A percentile compares a stretch with the other conserved stretches of the same genome.
Conservation (phyloP, 2,888 invertebrate species). For the Eupithecia pulchellata region DNA sequence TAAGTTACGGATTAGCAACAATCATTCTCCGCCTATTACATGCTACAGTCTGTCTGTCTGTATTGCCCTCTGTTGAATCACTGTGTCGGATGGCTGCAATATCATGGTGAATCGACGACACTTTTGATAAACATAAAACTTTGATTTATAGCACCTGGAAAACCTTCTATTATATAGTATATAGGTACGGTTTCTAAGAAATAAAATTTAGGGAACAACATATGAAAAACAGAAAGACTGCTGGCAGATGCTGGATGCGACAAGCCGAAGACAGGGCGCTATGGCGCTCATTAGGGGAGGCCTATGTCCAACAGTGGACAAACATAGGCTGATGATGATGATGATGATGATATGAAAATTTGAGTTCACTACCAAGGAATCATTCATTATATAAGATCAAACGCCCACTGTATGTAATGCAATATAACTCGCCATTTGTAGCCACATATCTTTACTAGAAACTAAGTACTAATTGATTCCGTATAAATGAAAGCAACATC, state of each 20-base stretch:
- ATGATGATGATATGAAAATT: too few species aligned
- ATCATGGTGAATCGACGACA: not conserved
- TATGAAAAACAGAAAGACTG: too few species aligned
- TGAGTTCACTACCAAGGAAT: too few species aligned
- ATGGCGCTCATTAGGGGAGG: too few species aligned
- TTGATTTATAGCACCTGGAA: too few species aligned
- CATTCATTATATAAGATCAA: not conserved
- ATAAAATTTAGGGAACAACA: not conserved
- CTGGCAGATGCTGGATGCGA: too few species aligned
- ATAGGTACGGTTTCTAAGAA: too few species aligned
- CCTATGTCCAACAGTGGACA: too few species aligned
- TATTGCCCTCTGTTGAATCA: not conserved
- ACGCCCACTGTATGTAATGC: not conserved
- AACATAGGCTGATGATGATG: too few species aligned
- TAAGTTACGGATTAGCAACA: slow-evolving; percentile 41
- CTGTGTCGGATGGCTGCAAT: not conserved
- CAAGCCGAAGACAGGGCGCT: too few species aligned
- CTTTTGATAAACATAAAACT: not conserved
- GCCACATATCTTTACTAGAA: slow-evolving; percentile 3
- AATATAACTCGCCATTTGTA: not conserved
- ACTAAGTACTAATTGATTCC: slow-evolving; percentile 15
- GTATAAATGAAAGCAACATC: slow-evolving; percentile 22
- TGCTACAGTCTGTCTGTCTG: slow-evolving; percentile 12
- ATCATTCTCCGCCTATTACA: slow-evolving; percentile 32
- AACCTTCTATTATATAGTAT: too few species aligned